These are phyloP conservation scores for Deilephila porcellus DNA, from an alignment of 2,888 invertebrate genomes.

Conservation along the genomic window DNA sequence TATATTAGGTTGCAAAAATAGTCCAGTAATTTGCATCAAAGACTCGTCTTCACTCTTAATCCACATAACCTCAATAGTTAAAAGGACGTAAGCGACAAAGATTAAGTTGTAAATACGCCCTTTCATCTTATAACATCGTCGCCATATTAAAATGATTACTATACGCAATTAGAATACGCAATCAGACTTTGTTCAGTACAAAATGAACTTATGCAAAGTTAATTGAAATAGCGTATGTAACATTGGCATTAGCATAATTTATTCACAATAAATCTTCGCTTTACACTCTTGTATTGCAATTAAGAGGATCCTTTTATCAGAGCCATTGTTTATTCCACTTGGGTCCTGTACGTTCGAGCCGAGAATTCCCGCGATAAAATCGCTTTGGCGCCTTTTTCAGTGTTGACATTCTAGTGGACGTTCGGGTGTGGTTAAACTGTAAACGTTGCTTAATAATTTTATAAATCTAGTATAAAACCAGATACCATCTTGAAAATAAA, in stretches of 20 bases:
- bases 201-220: conserved; percentile 37
- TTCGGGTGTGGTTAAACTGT: conserved; percentile 13
- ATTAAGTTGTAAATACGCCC: background rate
- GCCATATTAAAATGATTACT: conserved; percentile 16
- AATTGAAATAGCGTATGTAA: conserved; percentile 46
- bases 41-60: background rate
- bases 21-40: background rate
- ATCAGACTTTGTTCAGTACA: conserved; percentile 18
- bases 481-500: no score
- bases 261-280: conserved; percentile 60
- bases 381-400: conserved; percentile 30
- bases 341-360: conserved; percentile 28
- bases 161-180: conserved; percentile 17
- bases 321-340: conserved; percentile 39
- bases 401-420: conserved; percentile 1
- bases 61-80: conserved; percentile 2
- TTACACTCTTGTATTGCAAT: conserved; percentile 64
- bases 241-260: conserved; percentile 65
- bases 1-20: no score
- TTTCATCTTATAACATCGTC: background rate
- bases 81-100: background rate
- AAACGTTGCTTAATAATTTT: background rate
- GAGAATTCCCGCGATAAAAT: conserved; percentile 26
- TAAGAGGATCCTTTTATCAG: conserved; percentile 63
- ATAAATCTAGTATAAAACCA: no score